phyloP scores from a whole-genome alignment of 2,113 vertebrate species.

The Eira barbara region DNA sequence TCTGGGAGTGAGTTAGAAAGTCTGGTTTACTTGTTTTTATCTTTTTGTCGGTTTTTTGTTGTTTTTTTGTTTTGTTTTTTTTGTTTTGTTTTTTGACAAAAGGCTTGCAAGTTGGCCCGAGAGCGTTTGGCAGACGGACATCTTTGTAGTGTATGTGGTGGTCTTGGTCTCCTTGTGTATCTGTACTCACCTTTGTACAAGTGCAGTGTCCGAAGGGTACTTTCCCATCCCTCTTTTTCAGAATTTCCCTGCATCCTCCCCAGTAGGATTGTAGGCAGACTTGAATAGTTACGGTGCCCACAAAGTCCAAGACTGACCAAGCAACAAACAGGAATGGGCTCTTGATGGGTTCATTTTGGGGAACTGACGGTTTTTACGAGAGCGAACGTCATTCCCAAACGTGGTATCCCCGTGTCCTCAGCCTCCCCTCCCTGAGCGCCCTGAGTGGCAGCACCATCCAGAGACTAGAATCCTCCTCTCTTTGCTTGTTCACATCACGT shows the following conservation, averaged over 20 bases:
- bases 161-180: neutral
- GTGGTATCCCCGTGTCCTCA: rapidly evolving
- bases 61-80: neutral
- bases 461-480: neutral
- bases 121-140: rapidly evolving
- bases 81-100: neutral
- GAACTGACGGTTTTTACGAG: rapidly evolving
- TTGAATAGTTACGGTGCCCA: neutral
- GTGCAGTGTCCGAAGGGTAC: too few species aligned
- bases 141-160: too few species aligned
- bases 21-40: neutral
- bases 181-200: neutral
- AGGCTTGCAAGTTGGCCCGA: neutral
- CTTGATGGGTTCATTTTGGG: neutral
- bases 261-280: neutral
- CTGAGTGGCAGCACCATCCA: neutral
- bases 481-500: neutral
- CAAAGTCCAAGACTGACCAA: neutral
- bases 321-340: neutral
- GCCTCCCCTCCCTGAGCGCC: neutral
- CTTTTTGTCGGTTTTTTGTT: neutral
- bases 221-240: neutral
- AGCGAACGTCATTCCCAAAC: rapidly evolving
- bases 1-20: neutral
- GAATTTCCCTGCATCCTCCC: neutral